Base-by-base conservation (phyloP, 2,888 invertebrate genomes). In the Tenthredo amoena region DNA sequence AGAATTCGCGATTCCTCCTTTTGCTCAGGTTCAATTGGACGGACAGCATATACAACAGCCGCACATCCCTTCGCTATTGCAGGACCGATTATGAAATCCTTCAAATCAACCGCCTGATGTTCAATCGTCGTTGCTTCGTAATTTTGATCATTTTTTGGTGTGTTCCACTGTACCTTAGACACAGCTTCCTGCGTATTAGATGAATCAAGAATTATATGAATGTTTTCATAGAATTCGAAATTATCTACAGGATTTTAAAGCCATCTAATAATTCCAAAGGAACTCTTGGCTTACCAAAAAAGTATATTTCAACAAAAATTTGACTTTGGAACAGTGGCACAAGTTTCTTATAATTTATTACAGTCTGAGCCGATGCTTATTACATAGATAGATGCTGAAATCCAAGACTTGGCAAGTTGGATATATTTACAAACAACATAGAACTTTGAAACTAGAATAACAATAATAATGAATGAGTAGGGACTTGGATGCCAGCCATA, bases 41-140 rank as follows among this genome's bases (percentile, higher is more conserved):
- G 94, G 1, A 97, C 97, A 4, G 96, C 95, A 92, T 97, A 97
- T 0, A 98, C 97, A 43, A 97, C 97, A 40, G 97, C 97, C 88
- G 96, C 97, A 91, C 97, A 96, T 21, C 98, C 98, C 93, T 97
- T 97, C 7, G 96, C 97, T 88, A 98, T 96, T 1, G 96, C 94
- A 58, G 95, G 95, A 0, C 97, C 97, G 88, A 97, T 95, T 85
- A 95, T 94, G 86, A 97, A 94, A 90, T 96, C 94, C 79, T 95
- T 94, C 74, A 97, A 93, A 79, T 93, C 94, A 10, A 95, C 93
- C n/a, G 94, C 91, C 21, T 94, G 92, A 31, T 93, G 93, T 55
- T 95, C 92, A 3, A 93, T 93, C 62, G 89, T 85, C 1, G 90
- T 89, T 81, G 92, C 92, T 86, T 94, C 93, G 82, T 94, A 93